Percentiles rank a stretch among this genome's conserved stretches.
Conservation (phyloP, 2,797 vertebrate species). For the Hypotaenidia okinawae region DNA sequence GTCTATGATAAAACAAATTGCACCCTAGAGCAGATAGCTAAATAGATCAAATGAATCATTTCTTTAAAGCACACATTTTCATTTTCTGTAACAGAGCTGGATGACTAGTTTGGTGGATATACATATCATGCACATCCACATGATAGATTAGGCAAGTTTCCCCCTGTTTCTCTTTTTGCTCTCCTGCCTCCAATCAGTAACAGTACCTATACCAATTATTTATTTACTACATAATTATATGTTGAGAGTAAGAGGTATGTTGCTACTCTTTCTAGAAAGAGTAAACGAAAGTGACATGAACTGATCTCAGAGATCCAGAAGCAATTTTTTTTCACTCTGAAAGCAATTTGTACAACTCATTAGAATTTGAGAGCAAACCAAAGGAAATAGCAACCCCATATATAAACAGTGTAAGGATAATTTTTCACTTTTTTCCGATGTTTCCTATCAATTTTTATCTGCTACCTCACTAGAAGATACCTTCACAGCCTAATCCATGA, state of each 20-base stretch:
- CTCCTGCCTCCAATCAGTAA: neutral
- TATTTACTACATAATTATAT: neutral
- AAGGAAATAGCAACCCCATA: neutral
- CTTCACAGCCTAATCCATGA: neutral
- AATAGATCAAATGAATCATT: conserved; percentile 10
- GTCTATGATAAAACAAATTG: conserved; percentile 28
- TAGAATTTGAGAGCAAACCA: neutral
- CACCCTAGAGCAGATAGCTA: conserved; percentile 13
- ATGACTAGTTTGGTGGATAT: neutral
- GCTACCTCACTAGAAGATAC: neutral
- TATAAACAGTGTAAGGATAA: neutral
- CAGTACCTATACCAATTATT: neutral
- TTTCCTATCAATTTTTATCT: neutral
- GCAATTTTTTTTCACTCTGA: neutral
- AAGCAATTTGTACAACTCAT: neutral
- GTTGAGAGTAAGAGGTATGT: neutral
- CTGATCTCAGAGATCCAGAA: neutral
- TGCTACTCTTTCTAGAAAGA: neutral
- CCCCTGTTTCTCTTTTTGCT: neutral
- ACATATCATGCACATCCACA: neutral
- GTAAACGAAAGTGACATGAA: neutral
- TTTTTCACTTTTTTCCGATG: neutral
- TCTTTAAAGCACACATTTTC: neutral
- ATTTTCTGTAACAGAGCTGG: neutral
- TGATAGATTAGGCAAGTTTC: neutral